Percentiles rank a stretch among this genome's conserved stretches.
Evolutionary conservation across 2,797 vertebrate species (phyloP).

Genomic region (Natrix natrix): DNA sequence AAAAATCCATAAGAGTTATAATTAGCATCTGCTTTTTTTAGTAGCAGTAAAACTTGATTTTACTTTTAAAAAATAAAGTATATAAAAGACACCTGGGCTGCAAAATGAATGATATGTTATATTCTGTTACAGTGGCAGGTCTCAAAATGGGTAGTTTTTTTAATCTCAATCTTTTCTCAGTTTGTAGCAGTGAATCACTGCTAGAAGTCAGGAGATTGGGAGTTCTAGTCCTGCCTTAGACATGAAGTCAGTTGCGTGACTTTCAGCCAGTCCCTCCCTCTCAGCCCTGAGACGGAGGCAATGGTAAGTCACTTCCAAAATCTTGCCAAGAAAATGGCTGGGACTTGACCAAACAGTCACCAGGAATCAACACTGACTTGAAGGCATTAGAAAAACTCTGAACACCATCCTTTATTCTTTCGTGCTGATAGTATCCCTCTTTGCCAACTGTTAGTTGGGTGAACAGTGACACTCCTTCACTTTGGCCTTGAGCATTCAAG

Average conservation of each 20-base stretch:
- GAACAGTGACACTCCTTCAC: neutral
- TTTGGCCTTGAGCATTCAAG: neutral
- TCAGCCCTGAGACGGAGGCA: neutral
- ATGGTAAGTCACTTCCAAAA: neutral
- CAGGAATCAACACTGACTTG: neutral
- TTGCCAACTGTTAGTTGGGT: neutral
- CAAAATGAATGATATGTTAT: neutral
- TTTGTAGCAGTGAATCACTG: neutral
- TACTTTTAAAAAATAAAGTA: neutral
- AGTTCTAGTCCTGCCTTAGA: neutral
- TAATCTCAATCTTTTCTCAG: neutral
- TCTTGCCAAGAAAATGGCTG: neutral
- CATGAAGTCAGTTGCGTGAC: neutral
- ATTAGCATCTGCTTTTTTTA: slow-evolving; percentile 13
- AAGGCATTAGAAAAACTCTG: neutral
- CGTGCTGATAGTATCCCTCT: neutral
- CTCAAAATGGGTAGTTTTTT: neutral
- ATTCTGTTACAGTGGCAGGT: neutral
- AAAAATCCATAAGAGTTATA: slow-evolving; percentile 4
- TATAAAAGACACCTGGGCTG: slow-evolving; percentile 11
- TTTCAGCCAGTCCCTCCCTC: neutral
- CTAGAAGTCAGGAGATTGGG: neutral
- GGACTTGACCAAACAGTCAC: neutral
- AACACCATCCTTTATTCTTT: neutral
- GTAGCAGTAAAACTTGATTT: neutral